These are phyloP conservation scores for Ricordea florida DNA, from an alignment of 92 coral and sea anemone species.

Conservation along the genomic window DNA sequence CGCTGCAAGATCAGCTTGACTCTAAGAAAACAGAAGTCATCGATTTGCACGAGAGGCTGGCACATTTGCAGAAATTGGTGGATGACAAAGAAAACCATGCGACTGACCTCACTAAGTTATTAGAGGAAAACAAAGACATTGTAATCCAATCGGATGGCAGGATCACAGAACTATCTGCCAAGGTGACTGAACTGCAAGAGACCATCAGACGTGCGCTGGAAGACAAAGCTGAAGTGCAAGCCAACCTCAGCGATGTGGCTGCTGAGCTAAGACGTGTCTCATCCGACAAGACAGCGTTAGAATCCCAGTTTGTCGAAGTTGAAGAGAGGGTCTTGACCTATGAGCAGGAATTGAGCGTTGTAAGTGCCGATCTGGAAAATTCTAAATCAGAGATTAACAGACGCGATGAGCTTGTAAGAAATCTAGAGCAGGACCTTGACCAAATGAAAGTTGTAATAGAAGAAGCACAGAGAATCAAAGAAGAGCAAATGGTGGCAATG, in stretches of 20 bases:
- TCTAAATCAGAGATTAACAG: background rate
- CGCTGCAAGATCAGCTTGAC: slow-evolving; percentile 5
- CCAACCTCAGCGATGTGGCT: slow-evolving; percentile 20
- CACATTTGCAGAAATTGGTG: background rate
- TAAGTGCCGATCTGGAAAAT: background rate
- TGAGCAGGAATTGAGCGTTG: slow-evolving; percentile 7
- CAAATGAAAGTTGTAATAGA: slow-evolving; percentile 20
- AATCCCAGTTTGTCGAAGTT: slow-evolving; percentile 20
- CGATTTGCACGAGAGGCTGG: slow-evolving; percentile 3
- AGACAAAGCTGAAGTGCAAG: background rate
- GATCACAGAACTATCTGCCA: background rate
- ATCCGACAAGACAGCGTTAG: slow-evolving; percentile 9
- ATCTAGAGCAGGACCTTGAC: slow-evolving; percentile 10
- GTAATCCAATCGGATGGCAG: background rate
- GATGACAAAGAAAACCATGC: slow-evolving; percentile 1
- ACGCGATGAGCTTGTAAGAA: background rate
- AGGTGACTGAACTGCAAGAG: background rate
- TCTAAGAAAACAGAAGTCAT: background rate
- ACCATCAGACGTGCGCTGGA: background rate
- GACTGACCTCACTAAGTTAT: background rate
- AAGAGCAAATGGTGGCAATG: background rate
- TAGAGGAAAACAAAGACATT: background rate
- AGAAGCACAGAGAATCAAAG: background rate
- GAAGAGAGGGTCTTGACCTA: slow-evolving; percentile 5
- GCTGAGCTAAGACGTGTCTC: slow-evolving; percentile 11